Evolutionary conservation across 2,888 invertebrate genomes (phyloP), one percentile per base, ranked within the genome.

Genomic region (Congeria kusceri): DNA sequence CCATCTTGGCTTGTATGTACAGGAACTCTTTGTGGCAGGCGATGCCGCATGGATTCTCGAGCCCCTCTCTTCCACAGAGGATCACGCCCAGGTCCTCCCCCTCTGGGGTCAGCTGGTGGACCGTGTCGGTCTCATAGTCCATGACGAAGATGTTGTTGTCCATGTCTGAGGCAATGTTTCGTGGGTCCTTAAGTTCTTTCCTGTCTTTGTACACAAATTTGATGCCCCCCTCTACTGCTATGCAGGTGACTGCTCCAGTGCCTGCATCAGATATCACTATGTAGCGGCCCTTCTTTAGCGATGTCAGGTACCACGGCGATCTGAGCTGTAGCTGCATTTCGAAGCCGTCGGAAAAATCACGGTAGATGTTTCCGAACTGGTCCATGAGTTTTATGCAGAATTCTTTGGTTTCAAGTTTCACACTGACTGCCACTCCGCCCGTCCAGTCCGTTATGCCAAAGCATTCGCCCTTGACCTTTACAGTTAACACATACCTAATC

Each of bases 51-150:
- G 80, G 76, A 25, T 63, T 66, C 20, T 66, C 32, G 0, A 80
- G 69, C 18, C 80, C 80, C 66, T 80, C 76, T 27, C 66, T 73
- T 1, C 47, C 29, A 61, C 73, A 76, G 11, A 80, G 61, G 5
- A 80, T 20, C 29, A 73, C 73, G 7, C 73, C 80, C 25, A 64
- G 44, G 20, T 72, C 65, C 27, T 65, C 32, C 23, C 80, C 80
- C 1, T 44, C 56, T 9, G 64, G 58, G 23, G 72, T 62, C 23
- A 80, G 53, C 65, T 69, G 73, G 46, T 69, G 72, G 1, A 80
- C 69, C n/a, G 76, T 77, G 62, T 80, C 76, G 7, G 57, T 69
- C 39, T 73, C 80, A 27, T 80, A 80, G n/a, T 80, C 80, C 9
- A 80, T 59, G 11, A 80, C 76, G 66, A 65, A 80, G 23, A 80